Evolutionary conservation across 1,140 invertebrate genomes (phyloP).

Genomic region (Ganaspis sp.): DNA sequence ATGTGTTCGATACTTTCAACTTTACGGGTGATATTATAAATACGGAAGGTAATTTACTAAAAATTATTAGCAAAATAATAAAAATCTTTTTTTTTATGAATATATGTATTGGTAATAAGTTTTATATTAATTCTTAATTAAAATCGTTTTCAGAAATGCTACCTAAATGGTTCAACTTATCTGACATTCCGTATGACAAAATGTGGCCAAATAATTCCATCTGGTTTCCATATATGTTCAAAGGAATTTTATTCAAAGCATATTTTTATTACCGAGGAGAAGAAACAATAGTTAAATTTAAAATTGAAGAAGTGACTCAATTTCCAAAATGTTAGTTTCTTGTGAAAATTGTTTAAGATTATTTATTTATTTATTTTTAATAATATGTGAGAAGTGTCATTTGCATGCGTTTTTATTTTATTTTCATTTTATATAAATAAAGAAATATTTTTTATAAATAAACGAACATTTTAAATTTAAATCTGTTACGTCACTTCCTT

Average conservation of each 20-base stretch:
- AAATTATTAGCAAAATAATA: too few relatives aligned
- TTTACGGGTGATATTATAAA: slow-evolving; percentile 77
- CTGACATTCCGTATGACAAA: slow-evolving; percentile 79
- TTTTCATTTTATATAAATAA: not conserved
- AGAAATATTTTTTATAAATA: not conserved
- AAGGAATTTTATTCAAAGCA: slow-evolving; percentile 78
- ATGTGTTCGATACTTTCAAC: slow-evolving; percentile 79
- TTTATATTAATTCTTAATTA: not conserved
- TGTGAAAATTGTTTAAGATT: not conserved
- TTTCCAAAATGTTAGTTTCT: not conserved
- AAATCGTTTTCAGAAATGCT: slow-evolving; percentile 78
- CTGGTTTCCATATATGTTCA: slow-evolving; percentile 82
- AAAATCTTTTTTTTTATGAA: too few relatives aligned
- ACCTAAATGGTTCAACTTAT: slow-evolving; percentile 81
- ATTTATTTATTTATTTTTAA: not conserved
- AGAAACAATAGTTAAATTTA: slow-evolving; percentile 73
- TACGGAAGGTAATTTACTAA: slow-evolving; percentile 74
- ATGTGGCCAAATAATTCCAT: slow-evolving; percentile 85
- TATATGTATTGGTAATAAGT: too few relatives aligned
- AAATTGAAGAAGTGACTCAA: slow-evolving; percentile 32
- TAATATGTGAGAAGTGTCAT: not conserved
- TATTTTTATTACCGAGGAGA: slow-evolving; percentile 78
- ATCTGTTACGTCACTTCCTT: slow-evolving; percentile 4
- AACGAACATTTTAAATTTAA: slow-evolving; percentile 1
- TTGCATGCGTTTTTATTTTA: not conserved